Evolutionary conservation across 2,888 invertebrate species (phyloP).

Genomic region (Fabriciana adippe): DNA sequence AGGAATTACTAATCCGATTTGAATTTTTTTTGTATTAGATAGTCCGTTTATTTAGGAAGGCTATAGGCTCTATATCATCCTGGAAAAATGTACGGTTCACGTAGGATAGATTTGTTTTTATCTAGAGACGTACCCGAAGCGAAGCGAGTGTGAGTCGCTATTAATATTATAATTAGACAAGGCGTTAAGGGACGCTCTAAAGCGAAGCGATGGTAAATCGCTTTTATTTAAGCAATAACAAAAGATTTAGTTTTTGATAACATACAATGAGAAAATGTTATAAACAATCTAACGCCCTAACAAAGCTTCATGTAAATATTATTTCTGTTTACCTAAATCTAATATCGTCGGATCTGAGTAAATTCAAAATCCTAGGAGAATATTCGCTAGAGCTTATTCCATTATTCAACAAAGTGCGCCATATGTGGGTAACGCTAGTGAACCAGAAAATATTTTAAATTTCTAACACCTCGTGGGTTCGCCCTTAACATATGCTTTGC

Average conservation of each 20-base stretch:
- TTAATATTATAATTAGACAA: background rate
- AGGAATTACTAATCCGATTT: too few species aligned
- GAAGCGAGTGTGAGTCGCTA: too few species aligned
- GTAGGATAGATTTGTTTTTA: too few species aligned
- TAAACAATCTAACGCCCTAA: background rate
- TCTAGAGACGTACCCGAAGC: too few species aligned
- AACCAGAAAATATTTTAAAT: constrained; percentile 41
- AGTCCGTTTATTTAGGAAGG: too few species aligned
- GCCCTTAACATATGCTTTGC: constrained; percentile 22
- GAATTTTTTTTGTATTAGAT: too few species aligned
- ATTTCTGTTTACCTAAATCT: constrained; percentile 39
- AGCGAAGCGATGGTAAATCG: too few species aligned
- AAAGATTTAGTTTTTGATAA: too few species aligned
- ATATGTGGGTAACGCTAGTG: constrained; percentile 41
- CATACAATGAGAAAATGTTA: background rate
- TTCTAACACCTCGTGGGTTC: constrained; percentile 35
- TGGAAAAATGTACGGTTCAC: too few species aligned
- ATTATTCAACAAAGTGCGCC: constrained; percentile 45
- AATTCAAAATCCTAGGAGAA: constrained; percentile 40
- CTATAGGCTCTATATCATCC: too few species aligned
- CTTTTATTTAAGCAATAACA: too few species aligned
- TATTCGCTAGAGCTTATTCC: constrained; percentile 42
- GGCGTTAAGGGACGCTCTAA: too few species aligned
- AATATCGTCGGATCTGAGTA: constrained; percentile 37
- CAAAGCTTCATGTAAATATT: constrained; percentile 34